Percentiles rank a stretch among this genome's conserved stretches.
phyloP scores from a whole-genome alignment of 2,888 invertebrate species.

The Andrena chrysosceles region DNA sequence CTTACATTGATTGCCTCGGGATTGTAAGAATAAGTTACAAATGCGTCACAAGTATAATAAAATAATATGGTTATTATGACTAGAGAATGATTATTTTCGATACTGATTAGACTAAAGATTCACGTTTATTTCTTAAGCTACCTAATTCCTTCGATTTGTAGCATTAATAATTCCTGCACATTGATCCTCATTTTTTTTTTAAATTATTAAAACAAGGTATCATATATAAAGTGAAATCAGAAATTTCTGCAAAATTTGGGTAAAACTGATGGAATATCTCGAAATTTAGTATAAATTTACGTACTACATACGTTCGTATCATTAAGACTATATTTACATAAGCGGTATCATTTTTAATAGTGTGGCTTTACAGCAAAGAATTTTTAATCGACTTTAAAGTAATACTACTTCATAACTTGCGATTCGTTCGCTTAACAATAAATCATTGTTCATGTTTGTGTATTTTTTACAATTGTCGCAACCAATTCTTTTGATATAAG shows the following conservation, averaged over 20 bases:
- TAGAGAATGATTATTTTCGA: constrained; percentile 48
- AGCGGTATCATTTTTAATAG: constrained; percentile 53
- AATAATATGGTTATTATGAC: constrained; percentile 34
- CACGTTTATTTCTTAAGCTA: constrained; percentile 4
- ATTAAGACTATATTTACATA: constrained; percentile 43
- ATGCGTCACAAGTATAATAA: constrained; percentile 7
- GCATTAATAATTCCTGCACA: constrained; percentile 15
- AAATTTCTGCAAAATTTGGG: constrained; percentile 56
- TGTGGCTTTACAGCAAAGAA: constrained; percentile 23
- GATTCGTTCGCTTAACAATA: constrained; percentile 15
- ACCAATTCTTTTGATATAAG: constrained; percentile 15
- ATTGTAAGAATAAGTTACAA: constrained; percentile 33
- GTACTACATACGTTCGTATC: not conserved
- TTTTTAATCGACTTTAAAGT: constrained; percentile 14
- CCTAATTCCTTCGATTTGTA: constrained; percentile 1
- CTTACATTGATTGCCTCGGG: constrained; percentile 30
- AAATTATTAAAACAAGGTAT: constrained; percentile 18
- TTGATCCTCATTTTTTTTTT: constrained; percentile 18
- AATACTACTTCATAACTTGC: constrained; percentile 19
- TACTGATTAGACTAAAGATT: constrained; percentile 14
- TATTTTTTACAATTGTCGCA: constrained; percentile 5
- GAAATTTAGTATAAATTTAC: constrained; percentile 21
- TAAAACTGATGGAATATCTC: constrained; percentile 39
- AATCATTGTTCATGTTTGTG: constrained; percentile 10
- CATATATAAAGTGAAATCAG: constrained; percentile 2